A percentile compares a stretch with the other conserved stretches of the same genome.
Evolutionary conservation across 2,888 invertebrate species (phyloP).

Genomic region (Melipona bicolor): DNA sequence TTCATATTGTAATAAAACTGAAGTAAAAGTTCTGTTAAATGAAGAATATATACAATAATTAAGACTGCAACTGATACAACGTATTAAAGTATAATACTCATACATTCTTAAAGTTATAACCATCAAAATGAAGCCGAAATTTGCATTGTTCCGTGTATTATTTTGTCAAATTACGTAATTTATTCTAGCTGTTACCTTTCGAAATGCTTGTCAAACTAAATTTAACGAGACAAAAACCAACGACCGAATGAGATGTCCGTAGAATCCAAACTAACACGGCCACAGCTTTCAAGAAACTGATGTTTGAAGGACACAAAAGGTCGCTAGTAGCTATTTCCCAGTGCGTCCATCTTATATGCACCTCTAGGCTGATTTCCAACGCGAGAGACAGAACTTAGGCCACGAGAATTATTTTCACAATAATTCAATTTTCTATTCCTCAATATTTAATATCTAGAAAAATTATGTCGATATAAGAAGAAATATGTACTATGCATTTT

Average conservation of each 20-base stretch:
- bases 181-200: conserved; percentile 35
- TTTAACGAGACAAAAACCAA: conserved; percentile 18
- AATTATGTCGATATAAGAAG: background rate
- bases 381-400: background rate
- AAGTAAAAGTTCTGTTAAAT: background rate
- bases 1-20: background rate
- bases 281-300: conserved; percentile 69
- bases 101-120: background rate
- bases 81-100: background rate
- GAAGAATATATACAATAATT: background rate
- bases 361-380: conserved; percentile 33
- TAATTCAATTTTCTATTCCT: background rate
- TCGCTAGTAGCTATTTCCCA: conserved; percentile 62
- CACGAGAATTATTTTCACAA: background rate
- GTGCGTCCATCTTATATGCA: conserved; percentile 6
- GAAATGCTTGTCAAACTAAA: conserved; percentile 17
- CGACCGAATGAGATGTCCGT: background rate
- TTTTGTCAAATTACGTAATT: background rate
- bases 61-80: background rate
- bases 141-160: background rate
- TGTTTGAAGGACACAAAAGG: conserved; percentile 76
- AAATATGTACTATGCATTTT: background rate
- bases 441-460: background rate
- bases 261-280: background rate
- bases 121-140: background rate